Percentiles rank a stretch among this genome's conserved stretches.
These are phyloP conservation scores for Labia minor DNA, from an alignment of 2,888 invertebrate species.

Conservation along the genomic window DNA sequence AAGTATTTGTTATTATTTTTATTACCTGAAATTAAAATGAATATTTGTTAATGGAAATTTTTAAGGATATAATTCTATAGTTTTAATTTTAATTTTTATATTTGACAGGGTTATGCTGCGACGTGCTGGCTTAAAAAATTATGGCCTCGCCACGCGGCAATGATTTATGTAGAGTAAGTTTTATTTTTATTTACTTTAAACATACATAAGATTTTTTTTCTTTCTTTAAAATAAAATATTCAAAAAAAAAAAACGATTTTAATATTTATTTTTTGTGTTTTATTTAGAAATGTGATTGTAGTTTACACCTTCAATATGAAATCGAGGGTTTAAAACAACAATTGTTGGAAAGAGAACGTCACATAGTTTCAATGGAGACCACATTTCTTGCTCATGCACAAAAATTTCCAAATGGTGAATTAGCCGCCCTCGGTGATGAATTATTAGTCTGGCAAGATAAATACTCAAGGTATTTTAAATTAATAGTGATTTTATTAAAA, in stretches of 20 bases:
- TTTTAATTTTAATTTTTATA: not conserved
- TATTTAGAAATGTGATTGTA: slow-evolving; percentile 49
- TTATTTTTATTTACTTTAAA: too few species aligned
- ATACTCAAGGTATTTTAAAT: slow-evolving; percentile 58
- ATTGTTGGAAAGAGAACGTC: slow-evolving; percentile 67
- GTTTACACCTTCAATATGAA: slow-evolving; percentile 67
- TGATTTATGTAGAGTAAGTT: not conserved
- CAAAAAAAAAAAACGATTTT: too few species aligned
- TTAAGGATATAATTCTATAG: not conserved
- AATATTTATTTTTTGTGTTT: slow-evolving; percentile 8
- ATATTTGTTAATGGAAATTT: not conserved
- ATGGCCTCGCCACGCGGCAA: not conserved
- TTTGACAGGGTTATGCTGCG: not conserved
- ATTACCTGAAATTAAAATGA: not conserved
- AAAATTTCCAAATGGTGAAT: slow-evolving; percentile 54
- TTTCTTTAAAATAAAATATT: too few species aligned
- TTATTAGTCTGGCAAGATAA: slow-evolving; percentile 82
- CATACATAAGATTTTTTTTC: too few species aligned
- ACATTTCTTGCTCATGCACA: slow-evolving; percentile 66
- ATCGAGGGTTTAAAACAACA: slow-evolving; percentile 77
- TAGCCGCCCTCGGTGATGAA: slow-evolving; percentile 71
- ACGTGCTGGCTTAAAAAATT: not conserved
- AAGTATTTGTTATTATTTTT: not conserved
- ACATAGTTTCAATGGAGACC: slow-evolving; percentile 76
- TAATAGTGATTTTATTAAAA: not conserved